These are phyloP conservation scores for Sebastes variabilis DNA, from an alignment of 2,797 vertebrate genomes.

Conservation along the genomic window DNA sequence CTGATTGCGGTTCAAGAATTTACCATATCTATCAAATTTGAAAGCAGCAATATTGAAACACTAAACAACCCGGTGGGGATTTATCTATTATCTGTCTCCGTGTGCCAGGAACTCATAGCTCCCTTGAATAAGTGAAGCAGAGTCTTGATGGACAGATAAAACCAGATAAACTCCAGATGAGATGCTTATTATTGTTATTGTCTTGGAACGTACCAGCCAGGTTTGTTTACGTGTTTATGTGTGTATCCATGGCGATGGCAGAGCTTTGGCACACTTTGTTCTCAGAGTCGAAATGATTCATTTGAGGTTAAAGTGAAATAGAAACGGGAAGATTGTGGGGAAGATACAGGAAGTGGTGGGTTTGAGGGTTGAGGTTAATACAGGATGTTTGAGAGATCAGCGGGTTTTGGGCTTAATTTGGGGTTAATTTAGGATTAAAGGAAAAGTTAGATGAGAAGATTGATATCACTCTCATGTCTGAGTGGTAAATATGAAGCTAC, in stretches of 20 bases:
- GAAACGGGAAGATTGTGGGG: not conserved
- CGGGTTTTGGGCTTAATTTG: not conserved
- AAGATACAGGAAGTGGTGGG: conserved; percentile 14
- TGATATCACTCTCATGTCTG: not conserved
- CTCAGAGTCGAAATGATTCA: conserved; percentile 33
- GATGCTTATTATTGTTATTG: conserved; percentile 66
- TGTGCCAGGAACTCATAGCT: conserved; percentile 41
- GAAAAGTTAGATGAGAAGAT: not conserved
- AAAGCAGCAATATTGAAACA: conserved; percentile 37
- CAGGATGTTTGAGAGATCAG: conserved; percentile 5
- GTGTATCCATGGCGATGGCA: conserved; percentile 39
- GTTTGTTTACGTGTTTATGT: conserved; percentile 73
- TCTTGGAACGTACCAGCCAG: conserved; percentile 63
- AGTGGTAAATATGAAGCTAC: not conserved
- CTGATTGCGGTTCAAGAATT: conserved; percentile 53
- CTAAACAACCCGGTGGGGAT: conserved; percentile 35
- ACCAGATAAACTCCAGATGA: conserved; percentile 75
- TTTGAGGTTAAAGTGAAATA: conserved; percentile 40
- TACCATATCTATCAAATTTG: conserved; percentile 41
- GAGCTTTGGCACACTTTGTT: conserved; percentile 5
- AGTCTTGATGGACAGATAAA: conserved; percentile 69
- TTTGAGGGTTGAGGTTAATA: conserved; percentile 9
- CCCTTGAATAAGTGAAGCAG: conserved; percentile 35
- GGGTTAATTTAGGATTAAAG: not conserved
- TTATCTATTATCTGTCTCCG: conserved; percentile 61